Evolutionary conservation across 1,140 invertebrate species (phyloP), one percentile per base, ranked within the genome.

Genomic region (Drosophila cardini): DNA sequence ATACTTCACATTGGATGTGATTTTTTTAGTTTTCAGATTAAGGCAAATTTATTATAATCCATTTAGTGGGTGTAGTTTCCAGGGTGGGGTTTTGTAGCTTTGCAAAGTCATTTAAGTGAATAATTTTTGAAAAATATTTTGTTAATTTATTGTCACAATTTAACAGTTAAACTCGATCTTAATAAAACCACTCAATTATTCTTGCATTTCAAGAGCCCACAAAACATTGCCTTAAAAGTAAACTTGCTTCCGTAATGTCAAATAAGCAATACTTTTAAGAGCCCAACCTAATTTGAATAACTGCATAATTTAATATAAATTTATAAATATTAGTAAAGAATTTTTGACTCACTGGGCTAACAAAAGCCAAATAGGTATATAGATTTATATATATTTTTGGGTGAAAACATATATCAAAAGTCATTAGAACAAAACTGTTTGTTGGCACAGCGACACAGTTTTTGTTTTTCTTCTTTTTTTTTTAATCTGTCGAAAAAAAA

Each of bases 381-480:
- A 52, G 43, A 55, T 45, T 48, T 55, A 57, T 42, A 10, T 30
- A 21, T 36, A 58, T 57, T 30, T 56, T 45, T 21, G 10, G 32
- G 45, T 62, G 26, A 43, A 53, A 36, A 72, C 55, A 58, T 61
- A 53, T 65, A 63, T 65, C 75, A 76, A 82, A 76, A 72, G 83
- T 83, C 83, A 87, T 86, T 87, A 86, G 83, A 86, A 86, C 75
- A 72, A 60, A 78, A 67, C 76, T 72, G 83, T 74, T 57, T 73
- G 81, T 87, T 86, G 82, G 82, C 82, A 84, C 72, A 76, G 68
- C 70, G 76, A 69, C 77, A 82, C 82, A 87, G 67, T 78, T 86
- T 76, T 72, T 40, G 43, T 60, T 32, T 46, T 57, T 48, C 53
- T 62, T 38, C 21, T 56, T 55, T 64, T 42, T 30, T 13, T 6